Base-by-base conservation (phyloP, 2,113 vertebrate genomes). In the Saguinus midas region DNA sequence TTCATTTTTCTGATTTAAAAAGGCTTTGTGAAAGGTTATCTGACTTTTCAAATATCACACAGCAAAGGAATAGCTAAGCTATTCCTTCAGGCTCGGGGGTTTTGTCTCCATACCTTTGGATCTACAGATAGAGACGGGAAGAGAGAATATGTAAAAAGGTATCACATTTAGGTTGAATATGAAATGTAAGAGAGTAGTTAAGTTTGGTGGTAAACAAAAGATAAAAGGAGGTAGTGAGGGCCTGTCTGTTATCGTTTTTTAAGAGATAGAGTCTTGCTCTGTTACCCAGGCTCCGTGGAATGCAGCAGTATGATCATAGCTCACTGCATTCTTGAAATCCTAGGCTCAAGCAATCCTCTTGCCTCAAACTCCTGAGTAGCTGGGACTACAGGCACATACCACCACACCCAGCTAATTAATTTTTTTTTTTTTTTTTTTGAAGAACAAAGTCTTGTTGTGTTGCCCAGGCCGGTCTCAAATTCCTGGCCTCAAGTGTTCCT, bases 1-100 rank as follows among this genome's bases (percentile, higher is more conserved):
- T 94, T 91, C 57, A n/a, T 48, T 93, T 70, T 90, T 93, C 17
- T 70, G 87, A 82, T 87, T 25, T 86, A 81, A 50, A 90, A 70
- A 91, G 13, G 27, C 13, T 66, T 93, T 83, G 11, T 35, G 5
- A 55, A 93, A 94, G 25, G 23, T 83, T 50, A 66, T 45, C n/a
- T 90, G 57, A 70, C 7, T 92, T 92, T 90, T 50, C 6, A 20
- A 87, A 20, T 20, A 89, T 70, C 12, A 45, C 55, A 76, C 9
- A 84, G 48, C 64, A 76, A 76, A 94, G 43, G 64, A 91, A 81
- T 52, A n/a, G 32, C 50, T 89, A 83, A 79, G 18, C 6, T 32
- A 90, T 6, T 72, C 68, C 37, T 64, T 89, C 55, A 80, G 61
- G 83, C 23, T 87, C 35, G 29, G 14, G 58, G 64, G 16, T 89